Evolutionary conservation across 2,888 invertebrate genomes (phyloP).

Genomic region (Heliconius erato): DNA sequence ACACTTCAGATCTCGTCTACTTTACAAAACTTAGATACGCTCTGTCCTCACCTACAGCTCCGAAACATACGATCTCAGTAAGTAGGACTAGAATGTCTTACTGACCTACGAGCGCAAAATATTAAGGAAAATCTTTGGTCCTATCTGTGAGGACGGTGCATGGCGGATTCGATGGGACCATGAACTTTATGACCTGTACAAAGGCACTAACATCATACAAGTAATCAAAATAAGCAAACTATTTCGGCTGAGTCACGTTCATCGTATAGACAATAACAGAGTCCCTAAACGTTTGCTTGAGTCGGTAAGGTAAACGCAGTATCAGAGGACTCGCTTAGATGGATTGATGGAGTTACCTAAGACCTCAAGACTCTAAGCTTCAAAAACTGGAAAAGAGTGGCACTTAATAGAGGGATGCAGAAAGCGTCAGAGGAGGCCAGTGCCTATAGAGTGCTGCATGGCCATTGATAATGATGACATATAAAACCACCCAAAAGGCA

Average conservation of each 20-base stretch:
- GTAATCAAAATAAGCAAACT: no score
- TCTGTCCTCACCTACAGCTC: background rate
- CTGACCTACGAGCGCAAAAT: no score
- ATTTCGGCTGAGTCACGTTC: background rate
- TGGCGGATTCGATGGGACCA: background rate
- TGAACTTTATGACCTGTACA: background rate
- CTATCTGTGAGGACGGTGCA: no score
- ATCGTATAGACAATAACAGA: background rate
- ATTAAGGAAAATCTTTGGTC: no score
- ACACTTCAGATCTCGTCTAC: no score
- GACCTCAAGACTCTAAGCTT: background rate
- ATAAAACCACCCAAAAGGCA: no score
- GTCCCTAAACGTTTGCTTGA: background rate
- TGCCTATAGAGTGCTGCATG: background rate
- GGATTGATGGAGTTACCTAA: background rate
- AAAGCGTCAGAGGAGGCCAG: background rate
- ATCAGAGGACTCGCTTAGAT: background rate
- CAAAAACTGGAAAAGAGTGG: background rate
- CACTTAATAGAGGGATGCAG: background rate
- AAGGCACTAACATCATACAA: background rate
- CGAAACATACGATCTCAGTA: background rate
- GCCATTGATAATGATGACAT: no score
- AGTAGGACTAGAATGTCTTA: background rate
- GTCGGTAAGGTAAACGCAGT: background rate
- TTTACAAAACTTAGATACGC: background rate